Percentiles rank a stretch among this genome's conserved stretches.
Evolutionary conservation across 2,113 vertebrate genomes (phyloP).

Genomic region (Elephantulus edwardii): DNA sequence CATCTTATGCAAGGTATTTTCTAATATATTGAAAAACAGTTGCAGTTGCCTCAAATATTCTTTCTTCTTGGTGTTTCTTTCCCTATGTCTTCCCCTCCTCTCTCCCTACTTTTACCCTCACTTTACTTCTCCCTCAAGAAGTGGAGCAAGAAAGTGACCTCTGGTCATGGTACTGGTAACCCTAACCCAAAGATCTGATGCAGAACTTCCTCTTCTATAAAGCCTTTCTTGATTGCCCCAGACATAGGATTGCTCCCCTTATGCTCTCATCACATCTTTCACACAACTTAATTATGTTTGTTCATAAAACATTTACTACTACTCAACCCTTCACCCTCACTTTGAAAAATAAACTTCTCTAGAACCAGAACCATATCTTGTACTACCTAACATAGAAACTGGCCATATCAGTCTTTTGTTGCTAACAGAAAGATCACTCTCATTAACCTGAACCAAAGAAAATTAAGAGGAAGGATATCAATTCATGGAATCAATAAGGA

Average conservation of each 20-base stretch:
- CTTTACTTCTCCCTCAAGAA: not conserved
- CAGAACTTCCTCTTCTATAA: constrained; percentile 6
- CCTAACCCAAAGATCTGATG: no score
- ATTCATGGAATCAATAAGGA: not conserved
- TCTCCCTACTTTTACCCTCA: not conserved
- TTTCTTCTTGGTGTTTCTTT: no score
- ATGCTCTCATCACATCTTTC: not conserved
- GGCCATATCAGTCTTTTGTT: not conserved
- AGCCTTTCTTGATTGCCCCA: not conserved
- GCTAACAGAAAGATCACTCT: not conserved
- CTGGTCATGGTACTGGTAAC: no score
- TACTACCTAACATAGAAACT: not conserved
- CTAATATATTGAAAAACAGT: not conserved
- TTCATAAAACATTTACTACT: not conserved
- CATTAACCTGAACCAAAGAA: not conserved
- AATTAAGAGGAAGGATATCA: not conserved
- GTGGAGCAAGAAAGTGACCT: not conserved
- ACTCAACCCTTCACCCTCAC: no score
- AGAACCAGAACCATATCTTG: not conserved
- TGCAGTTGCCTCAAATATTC: not conserved
- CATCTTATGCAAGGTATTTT: not conserved
- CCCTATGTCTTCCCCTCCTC: not conserved
- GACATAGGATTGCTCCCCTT: not conserved
- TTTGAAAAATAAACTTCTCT: not conserved
- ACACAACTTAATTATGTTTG: not conserved